These are phyloP conservation scores for Trichogramma evanescens DNA, from an alignment of 2,888 invertebrate genomes.

Conservation along the genomic window DNA sequence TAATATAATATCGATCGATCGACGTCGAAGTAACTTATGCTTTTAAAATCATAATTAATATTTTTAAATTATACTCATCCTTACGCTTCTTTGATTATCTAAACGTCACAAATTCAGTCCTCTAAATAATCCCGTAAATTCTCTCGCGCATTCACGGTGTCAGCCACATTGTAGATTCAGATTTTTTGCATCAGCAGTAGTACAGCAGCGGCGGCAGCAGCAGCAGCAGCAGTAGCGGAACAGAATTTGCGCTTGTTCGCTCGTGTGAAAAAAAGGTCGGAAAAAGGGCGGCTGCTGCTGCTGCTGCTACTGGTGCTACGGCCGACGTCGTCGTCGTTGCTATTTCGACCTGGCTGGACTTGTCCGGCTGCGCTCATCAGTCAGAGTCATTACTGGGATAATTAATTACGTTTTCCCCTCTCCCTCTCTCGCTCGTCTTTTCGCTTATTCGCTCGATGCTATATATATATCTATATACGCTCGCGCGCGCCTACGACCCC, in stretches of 20 bases:
- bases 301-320: conserved; percentile 13
- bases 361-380: conserved; percentile 53
- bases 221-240: too few relatives aligned
- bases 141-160: too few relatives aligned
- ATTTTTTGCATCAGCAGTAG: too few relatives aligned
- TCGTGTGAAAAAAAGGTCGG: not conserved
- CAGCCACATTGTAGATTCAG: too few relatives aligned
- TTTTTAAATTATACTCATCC: too few relatives aligned
- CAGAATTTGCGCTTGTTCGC: conserved; percentile 14
- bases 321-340: conserved; percentile 39
- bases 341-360: conserved; percentile 47
- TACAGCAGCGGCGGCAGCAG: too few relatives aligned
- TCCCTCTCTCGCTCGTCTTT: conserved; percentile 26
- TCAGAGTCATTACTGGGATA: conserved; percentile 60
- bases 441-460: conserved; percentile 29
- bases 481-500: conserved; percentile 25
- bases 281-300: not conserved
- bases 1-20: too few relatives aligned
- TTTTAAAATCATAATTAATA: too few relatives aligned
- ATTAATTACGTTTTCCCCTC: conserved; percentile 58
- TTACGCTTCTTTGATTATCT: too few relatives aligned
- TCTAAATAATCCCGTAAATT: too few relatives aligned
- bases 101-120: too few relatives aligned
- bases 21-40: too few relatives aligned
- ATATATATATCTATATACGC: conserved; percentile 27